Base-by-base conservation (phyloP, 1,140 invertebrate species). In the Ostrea denselamellosa region DNA sequence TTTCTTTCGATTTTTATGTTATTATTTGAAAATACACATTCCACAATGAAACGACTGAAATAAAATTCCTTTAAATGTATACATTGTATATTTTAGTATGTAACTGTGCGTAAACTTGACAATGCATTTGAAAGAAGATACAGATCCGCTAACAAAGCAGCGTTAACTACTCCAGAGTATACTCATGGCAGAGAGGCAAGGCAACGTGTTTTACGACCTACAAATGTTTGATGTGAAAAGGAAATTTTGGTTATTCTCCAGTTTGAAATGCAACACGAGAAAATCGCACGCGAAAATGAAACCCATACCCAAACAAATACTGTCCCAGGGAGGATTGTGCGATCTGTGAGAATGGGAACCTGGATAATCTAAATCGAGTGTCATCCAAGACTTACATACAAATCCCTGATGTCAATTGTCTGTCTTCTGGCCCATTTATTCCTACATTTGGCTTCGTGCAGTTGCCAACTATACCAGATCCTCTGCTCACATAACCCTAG, bases 61-160 rank as follows among this genome's bases (percentile, higher is more conserved):
- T 71, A 25, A 71, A 71, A 71, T 8, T 25, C 8, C 25, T 71
- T 71, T 25, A 71, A 28, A 71, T 28, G 28, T 71, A 71, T 71
- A 25, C 68, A 34, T 71, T 34, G 22, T 25, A 71, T 71, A 71
- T 25, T 71, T 28, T 71, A 71, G 28, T 14, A 34, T 71, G 68
- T 71, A 71, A 71, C 25, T 25, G 68, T 71, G 68, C 58, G 58
- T 62, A 62, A 71, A 71, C 28, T 25, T 25, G 68, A 10, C 10
- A 34, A 71, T 71, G 22, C 68, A 71, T 71, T 71, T 71, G 68
- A 71, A 71, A 71, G 22, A 71, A 71, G 68, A 71, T 71, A 71
- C 22, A 71, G 12, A 25, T 28, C 22, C 12, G 22, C 7, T 25
- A 71, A 62, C 58, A 71, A 71, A 71, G 68, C 68, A 71, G 28